Base-by-base conservation (phyloP, 1,140 invertebrate genomes). In the Drosophila aff. region DNA sequence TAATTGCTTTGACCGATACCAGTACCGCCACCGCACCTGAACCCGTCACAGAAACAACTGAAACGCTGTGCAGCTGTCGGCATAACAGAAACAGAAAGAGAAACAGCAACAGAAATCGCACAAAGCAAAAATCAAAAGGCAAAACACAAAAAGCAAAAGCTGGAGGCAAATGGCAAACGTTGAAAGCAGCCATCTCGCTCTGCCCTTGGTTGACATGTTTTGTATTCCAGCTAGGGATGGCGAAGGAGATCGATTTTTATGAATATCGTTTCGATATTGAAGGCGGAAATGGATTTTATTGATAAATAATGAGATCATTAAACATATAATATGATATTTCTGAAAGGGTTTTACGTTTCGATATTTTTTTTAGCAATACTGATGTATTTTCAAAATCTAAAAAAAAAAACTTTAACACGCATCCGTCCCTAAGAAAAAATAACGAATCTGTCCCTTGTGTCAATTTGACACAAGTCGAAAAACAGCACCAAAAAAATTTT, bases 41-140 rank as follows among this genome's bases (percentile, higher is more conserved):
- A 81, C 81, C 79, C 84, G 84, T 81, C 84, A 75, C 81, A 66
- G 55, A 73, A 73, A 76, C 84, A 80, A 89, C 84, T 89, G 85
- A 81, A 79, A 58, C 28, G 82, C 65, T 69, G 76, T 64, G 75
- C 76, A 63, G 53, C 57, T 69, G 62, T 74, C 75, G 76, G 69
- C 66, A 77, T 64, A 71, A 53, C 63, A 68, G 55, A 61, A 61
- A 41, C 55, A 62, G 62, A 65, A 44, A 44, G 58, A 61, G 62
- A 65, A 63, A 44, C 63, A 59, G 62, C 18, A 41, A 57, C 50
- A 41, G 49, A 28, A 58, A 43, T 62, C 38, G 55, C 57, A 65
- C 60, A 62, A 52, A 50, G 47, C 47, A 18, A 55, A 55, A 55
- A 38, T 16, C 49, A 63, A 63, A 36, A 26, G 5, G 11, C n/a